Conservation (phyloP, 2,888 invertebrate species). For the Drosophila mimica region DNA sequence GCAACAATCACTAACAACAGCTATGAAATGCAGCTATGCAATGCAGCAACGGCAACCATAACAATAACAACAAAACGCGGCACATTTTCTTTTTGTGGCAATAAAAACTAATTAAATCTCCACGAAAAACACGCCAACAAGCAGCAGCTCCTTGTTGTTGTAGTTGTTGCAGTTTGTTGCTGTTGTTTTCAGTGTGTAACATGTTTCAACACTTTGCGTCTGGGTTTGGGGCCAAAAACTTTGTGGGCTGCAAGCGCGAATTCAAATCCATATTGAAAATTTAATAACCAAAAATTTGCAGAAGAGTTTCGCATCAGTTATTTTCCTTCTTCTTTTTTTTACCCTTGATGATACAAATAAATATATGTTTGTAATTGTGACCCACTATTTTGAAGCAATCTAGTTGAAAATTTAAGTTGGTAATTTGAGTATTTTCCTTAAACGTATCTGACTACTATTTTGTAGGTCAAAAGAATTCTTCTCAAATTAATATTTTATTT, state of each 20-base stretch:
- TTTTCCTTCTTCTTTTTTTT: conserved; percentile 7
- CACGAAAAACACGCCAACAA: conserved; percentile 57
- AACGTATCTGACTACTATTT: background rate
- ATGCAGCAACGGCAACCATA: conserved; percentile 26
- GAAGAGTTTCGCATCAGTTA: conserved; percentile 30
- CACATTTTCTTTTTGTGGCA: conserved; percentile 56
- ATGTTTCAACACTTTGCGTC: conserved; percentile 77
- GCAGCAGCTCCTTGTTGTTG: conserved; percentile 36
- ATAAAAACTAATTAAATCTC: conserved; percentile 77
- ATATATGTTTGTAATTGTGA: background rate
- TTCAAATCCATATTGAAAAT: conserved; percentile 77
- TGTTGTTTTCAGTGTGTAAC: conserved; percentile 50
- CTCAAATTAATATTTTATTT: background rate
- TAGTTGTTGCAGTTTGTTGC: conserved; percentile 9
- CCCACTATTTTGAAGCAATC: background rate
- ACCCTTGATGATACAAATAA: background rate
- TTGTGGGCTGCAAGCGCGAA: conserved; percentile 39
- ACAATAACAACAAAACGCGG: conserved; percentile 37
- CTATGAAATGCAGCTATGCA: conserved; percentile 58
- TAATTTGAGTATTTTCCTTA: background rate
- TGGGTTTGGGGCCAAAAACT: conserved; percentile 43
- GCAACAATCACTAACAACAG: conserved; percentile 13
- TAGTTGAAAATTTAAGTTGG: background rate
- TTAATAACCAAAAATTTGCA: conserved; percentile 75
- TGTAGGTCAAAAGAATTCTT: no score